phyloP scores from a whole-genome alignment of 2,797 vertebrate species.

The Pelodytes ibericus region DNA sequence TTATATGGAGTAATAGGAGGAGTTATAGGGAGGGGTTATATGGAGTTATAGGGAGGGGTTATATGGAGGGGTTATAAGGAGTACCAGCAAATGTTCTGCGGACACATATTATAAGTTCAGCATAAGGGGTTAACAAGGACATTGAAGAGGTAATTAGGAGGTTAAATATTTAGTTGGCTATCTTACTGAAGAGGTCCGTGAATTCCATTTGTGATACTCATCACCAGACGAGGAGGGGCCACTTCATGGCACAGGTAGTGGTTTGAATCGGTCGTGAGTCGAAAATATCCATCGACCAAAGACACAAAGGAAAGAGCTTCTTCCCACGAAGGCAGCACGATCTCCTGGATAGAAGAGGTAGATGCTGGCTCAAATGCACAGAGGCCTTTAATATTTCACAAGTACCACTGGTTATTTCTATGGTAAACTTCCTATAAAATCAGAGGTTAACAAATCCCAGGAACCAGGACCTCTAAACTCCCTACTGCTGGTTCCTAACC shows the following conservation, averaged over 20 bases:
- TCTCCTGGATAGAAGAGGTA: constrained; percentile 70
- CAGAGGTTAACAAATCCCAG: too few species aligned
- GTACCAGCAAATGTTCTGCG: too few species aligned
- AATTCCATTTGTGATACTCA: constrained; percentile 81
- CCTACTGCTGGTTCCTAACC: too few species aligned
- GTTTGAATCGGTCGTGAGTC: constrained; percentile 88
- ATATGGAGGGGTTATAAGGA: too few species aligned
- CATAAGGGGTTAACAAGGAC: too few species aligned
- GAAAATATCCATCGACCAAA: constrained; percentile 90
- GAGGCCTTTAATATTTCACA: background rate
- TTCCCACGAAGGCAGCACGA: constrained; percentile 75
- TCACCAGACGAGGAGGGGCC: constrained; percentile 85
- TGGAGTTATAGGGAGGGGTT: too few species aligned
- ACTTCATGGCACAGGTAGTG: constrained; percentile 93
- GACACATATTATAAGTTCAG: too few species aligned
- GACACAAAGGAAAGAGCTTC: constrained; percentile 83
- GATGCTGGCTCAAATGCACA: background rate
- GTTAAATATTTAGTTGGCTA: constrained; percentile 28
- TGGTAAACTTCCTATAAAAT: too few species aligned
- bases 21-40: too few species aligned
- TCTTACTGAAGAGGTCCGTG: constrained; percentile 91
- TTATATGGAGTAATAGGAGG: too few species aligned
- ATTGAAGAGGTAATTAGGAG: background rate
- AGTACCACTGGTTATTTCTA: too few species aligned
- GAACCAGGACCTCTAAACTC: too few species aligned